A percentile compares a stretch with the other conserved stretches of the same genome.
Evolutionary conservation across 2,797 vertebrate genomes (phyloP).

Genomic region (Amniataba percoides): DNA sequence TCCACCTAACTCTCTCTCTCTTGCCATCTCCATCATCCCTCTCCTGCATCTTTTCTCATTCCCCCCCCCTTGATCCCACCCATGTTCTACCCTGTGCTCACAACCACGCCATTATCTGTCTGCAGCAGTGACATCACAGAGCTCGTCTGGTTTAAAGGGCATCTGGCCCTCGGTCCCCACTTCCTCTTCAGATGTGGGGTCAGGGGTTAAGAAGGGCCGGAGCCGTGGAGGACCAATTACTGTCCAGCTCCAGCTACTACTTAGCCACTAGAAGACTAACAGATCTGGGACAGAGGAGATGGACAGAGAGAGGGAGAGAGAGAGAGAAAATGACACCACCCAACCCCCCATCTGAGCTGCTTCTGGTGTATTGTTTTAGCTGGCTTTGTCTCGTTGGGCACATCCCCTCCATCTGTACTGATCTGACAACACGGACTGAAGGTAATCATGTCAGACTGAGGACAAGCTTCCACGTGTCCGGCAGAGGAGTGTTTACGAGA

Average conservation of each 20-base stretch:
- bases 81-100: constrained; percentile 34
- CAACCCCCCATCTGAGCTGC: constrained; percentile 65
- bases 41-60: constrained; percentile 35
- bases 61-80: constrained; percentile 47
- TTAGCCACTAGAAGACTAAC: constrained; percentile 46
- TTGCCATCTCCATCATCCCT: constrained; percentile 30
- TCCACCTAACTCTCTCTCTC: constrained; percentile 16
- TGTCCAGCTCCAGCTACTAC: constrained; percentile 61
- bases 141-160: constrained; percentile 65
- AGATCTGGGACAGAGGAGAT: constrained; percentile 63
- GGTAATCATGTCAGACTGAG: constrained; percentile 41
- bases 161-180: constrained; percentile 56
- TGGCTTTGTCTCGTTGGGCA: constrained; percentile 66
- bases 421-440: constrained; percentile 53
- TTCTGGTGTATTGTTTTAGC: constrained; percentile 70
- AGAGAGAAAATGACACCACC: constrained; percentile 68
- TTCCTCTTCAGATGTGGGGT: constrained; percentile 75
- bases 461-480: constrained; percentile 35
- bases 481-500: neutral
- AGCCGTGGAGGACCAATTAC: constrained; percentile 81
- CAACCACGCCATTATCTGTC: constrained; percentile 46
- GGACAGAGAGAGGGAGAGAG: constrained; percentile 54
- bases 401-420: constrained; percentile 71
- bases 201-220: constrained; percentile 77
- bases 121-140: constrained; percentile 65